These are phyloP conservation scores for Perognathus longimembris DNA, from an alignment of 2,113 vertebrate genomes.

Conservation along the genomic window DNA sequence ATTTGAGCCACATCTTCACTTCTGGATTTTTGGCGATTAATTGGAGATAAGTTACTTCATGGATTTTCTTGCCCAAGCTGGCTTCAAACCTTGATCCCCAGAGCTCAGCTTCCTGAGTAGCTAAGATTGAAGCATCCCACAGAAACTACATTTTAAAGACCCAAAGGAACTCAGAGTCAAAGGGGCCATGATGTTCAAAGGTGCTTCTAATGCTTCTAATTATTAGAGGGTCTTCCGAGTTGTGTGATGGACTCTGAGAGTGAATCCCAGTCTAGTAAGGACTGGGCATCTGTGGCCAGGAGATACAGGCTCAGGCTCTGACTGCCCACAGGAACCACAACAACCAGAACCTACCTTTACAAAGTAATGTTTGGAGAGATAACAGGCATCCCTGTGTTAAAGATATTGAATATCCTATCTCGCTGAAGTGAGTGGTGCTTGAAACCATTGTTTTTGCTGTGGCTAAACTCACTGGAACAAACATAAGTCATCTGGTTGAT, in stretches of 20 bases:
- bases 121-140: too few species aligned
- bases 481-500: not conserved
- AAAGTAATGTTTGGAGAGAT: not conserved
- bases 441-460: slow-evolving; percentile 9
- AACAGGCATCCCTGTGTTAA: not conserved
- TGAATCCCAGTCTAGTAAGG: not conserved
- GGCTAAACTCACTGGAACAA: not conserved
- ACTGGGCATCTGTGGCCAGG: not conserved
- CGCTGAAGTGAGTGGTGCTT: not conserved
- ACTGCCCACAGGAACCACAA: not conserved
- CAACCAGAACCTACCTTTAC: not conserved
- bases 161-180: not conserved
- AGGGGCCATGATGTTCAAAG: not conserved
- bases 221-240: not conserved
- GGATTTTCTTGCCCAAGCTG: too few species aligned
- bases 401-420: not conserved
- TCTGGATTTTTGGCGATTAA: too few species aligned
- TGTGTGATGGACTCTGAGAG: not conserved
- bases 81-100: too few species aligned
- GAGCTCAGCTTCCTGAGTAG: too few species aligned
- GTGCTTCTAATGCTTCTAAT: not conserved
- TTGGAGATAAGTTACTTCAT: too few species aligned
- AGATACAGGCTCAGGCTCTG: not conserved
- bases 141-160: too few species aligned
- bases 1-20: too few species aligned